Percentiles rank a stretch among this genome's conserved stretches.
Evolutionary conservation across 2,888 invertebrate genomes (phyloP).

Genomic region (Pollenia amentaria): DNA sequence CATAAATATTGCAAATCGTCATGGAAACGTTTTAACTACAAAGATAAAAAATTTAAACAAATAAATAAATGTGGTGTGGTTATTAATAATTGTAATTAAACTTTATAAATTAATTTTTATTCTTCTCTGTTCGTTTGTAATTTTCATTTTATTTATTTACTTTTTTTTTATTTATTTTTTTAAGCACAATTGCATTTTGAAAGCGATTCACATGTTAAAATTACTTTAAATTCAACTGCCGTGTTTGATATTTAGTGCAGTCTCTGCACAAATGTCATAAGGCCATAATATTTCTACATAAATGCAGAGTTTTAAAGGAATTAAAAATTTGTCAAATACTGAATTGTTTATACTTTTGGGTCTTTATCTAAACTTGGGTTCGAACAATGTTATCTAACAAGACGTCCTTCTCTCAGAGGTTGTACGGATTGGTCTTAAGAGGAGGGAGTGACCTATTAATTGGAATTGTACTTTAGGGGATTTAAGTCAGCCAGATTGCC

Average conservation of each 20-base stretch:
- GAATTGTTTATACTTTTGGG: no score
- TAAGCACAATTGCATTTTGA: slow-evolving; percentile 22
- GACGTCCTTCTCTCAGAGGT: no score
- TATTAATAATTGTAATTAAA: slow-evolving; percentile 9
- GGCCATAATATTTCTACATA: slow-evolving; percentile 16
- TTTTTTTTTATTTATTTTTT: background rate
- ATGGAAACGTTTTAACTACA: no score
- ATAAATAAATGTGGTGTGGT: background rate
- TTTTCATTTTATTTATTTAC: background rate
- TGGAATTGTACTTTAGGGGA: no score
- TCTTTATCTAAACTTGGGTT: no score
- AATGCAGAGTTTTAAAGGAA: slow-evolving; percentile 7
- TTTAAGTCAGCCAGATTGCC: no score
- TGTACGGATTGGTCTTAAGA: no score
- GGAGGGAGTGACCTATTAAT: no score
- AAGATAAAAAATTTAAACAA: no score
- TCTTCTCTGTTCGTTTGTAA: background rate
- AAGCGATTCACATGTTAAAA: slow-evolving; percentile 21
- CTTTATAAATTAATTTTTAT: slow-evolving; percentile 8
- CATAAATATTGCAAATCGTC: no score
- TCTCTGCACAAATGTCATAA: slow-evolving; percentile 26
- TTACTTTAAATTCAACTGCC: slow-evolving; percentile 4
- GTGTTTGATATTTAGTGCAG: slow-evolving; percentile 26
- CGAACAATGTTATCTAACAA: no score
- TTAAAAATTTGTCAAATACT: background rate